A percentile compares a stretch with the other conserved stretches of the same genome.
These are phyloP conservation scores for Apotomis betuletana DNA, from an alignment of 2,888 invertebrate genomes.

Conservation along the genomic window DNA sequence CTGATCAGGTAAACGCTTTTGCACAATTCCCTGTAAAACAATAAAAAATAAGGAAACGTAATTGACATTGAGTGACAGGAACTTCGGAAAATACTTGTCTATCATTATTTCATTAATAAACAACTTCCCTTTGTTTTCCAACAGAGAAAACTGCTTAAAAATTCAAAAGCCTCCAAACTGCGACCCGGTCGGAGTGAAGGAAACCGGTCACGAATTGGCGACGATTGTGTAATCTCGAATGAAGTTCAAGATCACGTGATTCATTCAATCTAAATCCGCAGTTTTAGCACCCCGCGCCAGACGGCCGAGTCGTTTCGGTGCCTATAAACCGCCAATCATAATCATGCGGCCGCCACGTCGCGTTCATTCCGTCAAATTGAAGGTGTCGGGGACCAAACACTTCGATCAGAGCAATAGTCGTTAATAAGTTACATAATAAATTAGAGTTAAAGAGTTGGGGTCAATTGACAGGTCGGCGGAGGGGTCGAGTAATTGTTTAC, in stretches of 20 bases:
- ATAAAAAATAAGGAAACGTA: background rate
- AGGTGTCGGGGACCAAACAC: conserved; percentile 15
- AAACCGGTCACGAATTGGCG: background rate
- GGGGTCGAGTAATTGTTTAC: conserved; percentile 4
- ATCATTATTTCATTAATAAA: background rate
- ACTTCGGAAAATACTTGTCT: background rate
- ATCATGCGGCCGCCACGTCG: conserved; percentile 14
- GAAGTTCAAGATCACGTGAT: conserved; percentile 21
- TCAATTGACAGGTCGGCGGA: conserved; percentile 36
- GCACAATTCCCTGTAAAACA: background rate
- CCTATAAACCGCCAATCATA: conserved; percentile 27
- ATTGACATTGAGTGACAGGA: conserved; percentile 7
- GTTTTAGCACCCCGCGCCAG: conserved; percentile 24
- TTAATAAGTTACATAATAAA: conserved; percentile 34
- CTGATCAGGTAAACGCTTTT: background rate
- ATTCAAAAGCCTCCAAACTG: background rate
- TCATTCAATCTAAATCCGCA: conserved; percentile 4
- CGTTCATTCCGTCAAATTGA: background rate
- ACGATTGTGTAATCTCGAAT: background rate
- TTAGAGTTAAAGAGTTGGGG: conserved; percentile 42
- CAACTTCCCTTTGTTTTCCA: background rate
- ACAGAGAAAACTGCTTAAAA: background rate
- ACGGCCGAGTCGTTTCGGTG: conserved; percentile 16
- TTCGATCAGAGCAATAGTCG: conserved; percentile 10
- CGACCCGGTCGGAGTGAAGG: background rate